Conservation (phyloP, 2,113 vertebrate species). For the Callaeas wilsoni region DNA sequence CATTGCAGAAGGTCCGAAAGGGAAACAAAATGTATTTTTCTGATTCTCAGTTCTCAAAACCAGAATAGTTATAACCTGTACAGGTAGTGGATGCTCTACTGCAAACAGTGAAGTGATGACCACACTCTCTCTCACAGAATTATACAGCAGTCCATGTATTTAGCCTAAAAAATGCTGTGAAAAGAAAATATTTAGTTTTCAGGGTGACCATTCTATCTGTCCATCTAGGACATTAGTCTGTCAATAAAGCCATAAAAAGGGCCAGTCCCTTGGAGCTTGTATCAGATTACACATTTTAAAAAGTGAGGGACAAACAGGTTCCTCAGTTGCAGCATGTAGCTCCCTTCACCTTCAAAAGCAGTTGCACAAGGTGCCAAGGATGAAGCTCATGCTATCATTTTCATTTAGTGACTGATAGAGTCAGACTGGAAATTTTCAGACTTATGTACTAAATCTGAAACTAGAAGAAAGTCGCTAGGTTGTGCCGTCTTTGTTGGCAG, state of each 20-base stretch:
- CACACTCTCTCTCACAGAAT: neutral
- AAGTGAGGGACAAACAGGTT: neutral
- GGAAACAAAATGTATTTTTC: neutral
- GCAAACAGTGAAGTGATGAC: neutral
- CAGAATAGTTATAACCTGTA: neutral
- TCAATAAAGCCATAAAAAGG: neutral
- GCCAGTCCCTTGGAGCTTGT: neutral
- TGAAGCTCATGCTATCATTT: neutral
- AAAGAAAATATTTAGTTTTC: neutral
- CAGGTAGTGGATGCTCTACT: neutral
- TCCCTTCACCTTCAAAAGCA: neutral
- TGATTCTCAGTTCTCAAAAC: neutral
- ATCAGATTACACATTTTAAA: neutral
- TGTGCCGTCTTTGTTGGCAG: neutral
- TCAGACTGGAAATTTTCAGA: neutral
- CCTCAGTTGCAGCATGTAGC: rapidly evolving
- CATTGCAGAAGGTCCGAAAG: neutral
- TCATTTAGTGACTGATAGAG: neutral
- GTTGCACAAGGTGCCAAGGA: neutral
- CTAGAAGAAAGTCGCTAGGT: neutral
- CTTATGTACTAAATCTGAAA: neutral
- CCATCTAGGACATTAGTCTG: neutral
- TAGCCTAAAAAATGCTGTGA: neutral
- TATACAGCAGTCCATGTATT: neutral
- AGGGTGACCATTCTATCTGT: neutral